Percentiles rank a stretch among this genome's conserved stretches.
Conservation (phyloP, 2,113 vertebrate genomes). For the Regulus satrapa region DNA sequence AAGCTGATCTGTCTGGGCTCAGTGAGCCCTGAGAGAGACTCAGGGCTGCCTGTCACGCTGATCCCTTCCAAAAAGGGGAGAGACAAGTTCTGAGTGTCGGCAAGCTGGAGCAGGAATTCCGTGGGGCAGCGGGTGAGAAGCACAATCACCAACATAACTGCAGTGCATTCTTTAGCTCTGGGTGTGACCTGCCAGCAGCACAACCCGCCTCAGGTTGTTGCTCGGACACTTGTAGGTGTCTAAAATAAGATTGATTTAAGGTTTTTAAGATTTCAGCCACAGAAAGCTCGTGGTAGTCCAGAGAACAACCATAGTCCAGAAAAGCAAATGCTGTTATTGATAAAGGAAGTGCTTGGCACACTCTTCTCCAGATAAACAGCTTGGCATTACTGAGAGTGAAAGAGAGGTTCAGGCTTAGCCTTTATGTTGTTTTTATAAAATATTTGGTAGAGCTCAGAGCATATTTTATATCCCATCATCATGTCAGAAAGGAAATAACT, state of each 20-base stretch:
- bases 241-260: background rate
- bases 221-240: background rate
- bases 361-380: background rate
- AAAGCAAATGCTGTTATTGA: background rate
- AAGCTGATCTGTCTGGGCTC: background rate
- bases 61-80: background rate
- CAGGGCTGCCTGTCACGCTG: background rate
- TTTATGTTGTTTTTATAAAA: background rate
- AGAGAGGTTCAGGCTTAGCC: background rate
- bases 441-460: background rate
- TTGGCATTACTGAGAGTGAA: background rate
- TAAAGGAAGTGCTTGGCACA: background rate
- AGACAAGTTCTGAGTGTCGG: background rate
- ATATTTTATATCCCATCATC: background rate
- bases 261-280: too few relatives aligned
- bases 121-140: background rate
- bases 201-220: background rate
- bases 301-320: background rate
- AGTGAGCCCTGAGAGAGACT: background rate
- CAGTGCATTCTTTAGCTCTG: background rate
- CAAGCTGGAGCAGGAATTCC: background rate
- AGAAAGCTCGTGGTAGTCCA: background rate
- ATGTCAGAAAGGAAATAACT: background rate
- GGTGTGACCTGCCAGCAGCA: background rate
- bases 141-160: fast-evolving